Percentiles rank a stretch among this genome's conserved stretches.
phyloP scores from a whole-genome alignment of 2,888 invertebrate species.

The Troglohyphantes excavatus region DNA sequence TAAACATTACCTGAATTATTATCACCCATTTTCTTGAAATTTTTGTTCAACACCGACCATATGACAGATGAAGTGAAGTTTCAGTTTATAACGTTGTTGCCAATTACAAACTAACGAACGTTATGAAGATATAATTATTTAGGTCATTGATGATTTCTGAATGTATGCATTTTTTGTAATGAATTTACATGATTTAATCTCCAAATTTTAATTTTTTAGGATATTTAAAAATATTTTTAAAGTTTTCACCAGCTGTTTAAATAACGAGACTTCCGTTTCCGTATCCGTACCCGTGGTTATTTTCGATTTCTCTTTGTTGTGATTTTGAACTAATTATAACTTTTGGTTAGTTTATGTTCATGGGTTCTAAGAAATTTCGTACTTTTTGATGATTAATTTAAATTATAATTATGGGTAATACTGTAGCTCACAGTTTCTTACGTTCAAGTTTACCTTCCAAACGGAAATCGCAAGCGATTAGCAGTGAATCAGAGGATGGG shows the following conservation, averaged over 20 bases:
- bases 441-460: slow-evolving; percentile 39
- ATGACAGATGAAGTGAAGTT: slow-evolving; percentile 31
- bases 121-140: neutral
- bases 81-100: slow-evolving; percentile 1
- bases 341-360: slow-evolving; percentile 2
- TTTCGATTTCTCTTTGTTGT: slow-evolving; percentile 17
- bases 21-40: slow-evolving; percentile 55
- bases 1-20: slow-evolving; percentile 48
- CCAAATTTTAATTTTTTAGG: too few species aligned
- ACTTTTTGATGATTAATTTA: neutral
- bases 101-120: neutral
- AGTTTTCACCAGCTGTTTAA: slow-evolving; percentile 2
- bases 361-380: neutral
- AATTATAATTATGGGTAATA: slow-evolving; percentile 54
- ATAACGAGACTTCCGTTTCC: neutral
- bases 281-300: neutral
- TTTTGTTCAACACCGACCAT: slow-evolving; percentile 40
- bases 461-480: slow-evolving; percentile 21
- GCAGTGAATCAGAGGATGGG: slow-evolving; percentile 32
- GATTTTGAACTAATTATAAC: neutral
- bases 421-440: slow-evolving; percentile 54
- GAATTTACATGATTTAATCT: too few species aligned
- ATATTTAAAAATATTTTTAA: too few species aligned
- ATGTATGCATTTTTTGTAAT: too few species aligned
- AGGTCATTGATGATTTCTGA: too few species aligned